Base-by-base conservation (phyloP, 2,888 invertebrate genomes). In the Torymus auratus region DNA sequence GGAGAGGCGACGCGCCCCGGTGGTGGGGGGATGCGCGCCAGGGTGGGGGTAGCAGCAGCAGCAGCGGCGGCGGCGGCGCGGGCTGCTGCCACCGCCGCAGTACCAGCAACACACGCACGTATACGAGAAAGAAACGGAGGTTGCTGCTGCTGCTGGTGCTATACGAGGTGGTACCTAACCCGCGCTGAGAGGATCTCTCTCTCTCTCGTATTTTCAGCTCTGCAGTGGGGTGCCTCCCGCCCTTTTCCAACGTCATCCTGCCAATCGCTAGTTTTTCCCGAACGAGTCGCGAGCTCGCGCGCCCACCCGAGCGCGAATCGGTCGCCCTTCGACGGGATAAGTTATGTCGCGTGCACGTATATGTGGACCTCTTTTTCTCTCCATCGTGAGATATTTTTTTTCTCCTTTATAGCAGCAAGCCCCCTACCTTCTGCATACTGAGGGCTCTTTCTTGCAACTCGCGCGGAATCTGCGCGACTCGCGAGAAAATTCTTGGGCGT, bases 121-220 rank as follows among this genome's bases (percentile, higher is more conserved):
- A 41, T 41, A 82, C 81, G 83, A 82, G 86, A 88, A 89, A 88
- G 88, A 89, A 88, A 41, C 70, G 89, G 90, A 90, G 90, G 89
- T 90, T 90, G 89, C 41, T 41, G 41, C 41, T 10, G 41, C 28
- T 28, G 28, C 28, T 28, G 23, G 2, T 3, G 23, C 28, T 28
- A 7, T 28, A 88, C 89, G 87, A 88, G 90, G 89, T 89, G 88
- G 88, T 88, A 89, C 88, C 90, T 86, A 83, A 69, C 86, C n/a
- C 82, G 83, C 86, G 85, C 88, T 7, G 41, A 41, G 87, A 80
- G 85, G 87, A 90, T 20, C 20, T 90, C 90, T 90, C 90, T 86
- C 88, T 41, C 28, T 90, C 90, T 90, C 90, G 86, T 89, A 89
- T 89, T 89, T 90, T 90, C 88, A 86, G 88, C 88, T 88, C 88